Base-by-base conservation (phyloP, 2,113 vertebrate species). In the Macrotus californicus region DNA sequence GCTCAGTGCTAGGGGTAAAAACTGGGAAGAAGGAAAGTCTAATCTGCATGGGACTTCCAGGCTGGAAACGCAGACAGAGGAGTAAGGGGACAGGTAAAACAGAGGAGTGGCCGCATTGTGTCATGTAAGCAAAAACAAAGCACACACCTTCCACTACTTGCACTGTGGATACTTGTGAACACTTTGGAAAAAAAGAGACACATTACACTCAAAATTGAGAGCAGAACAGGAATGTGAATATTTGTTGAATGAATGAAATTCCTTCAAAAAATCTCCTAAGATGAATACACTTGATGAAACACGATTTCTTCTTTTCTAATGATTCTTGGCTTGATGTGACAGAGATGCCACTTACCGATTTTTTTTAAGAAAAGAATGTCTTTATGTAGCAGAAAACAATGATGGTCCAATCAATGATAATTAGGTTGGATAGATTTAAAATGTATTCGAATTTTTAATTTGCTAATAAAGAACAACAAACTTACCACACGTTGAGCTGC, bases 401-500 rank as follows among this genome's bases (percentile, higher is more conserved):
- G 31, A 52, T 12, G 14, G 77, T 19, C 24, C 41, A 67, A n/a
- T 56, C n/a, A 26, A 39, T 1, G 15, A 15, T 16, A n/a, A 46
- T 43, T 12, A 22, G 34, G 66, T 31, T 72, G 46, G 24, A 29
- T 1, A 66, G 61, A 43, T 24, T 34, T 77, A 36, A 43, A 56
- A 0, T 15, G 14, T 16, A 59, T 14, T 21, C 3, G 34, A 46
- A 48, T 36, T 41, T n/a, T 34, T 84, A 21, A 14, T 8, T 31
- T 46, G 26, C 41, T 67, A 59, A 75, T n/a, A 18, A 6, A 34
- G 43, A 39, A 29, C 0, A 64, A n/a, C 5, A 61, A 48, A 87
- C 99, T 99, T 98, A 99, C 99, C 99, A 99, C 99, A 39, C 98
- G 99, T 52, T 99, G 99, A 0, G 99, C 99, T 2, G 99, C 99